Evolutionary conservation across 2,888 invertebrate genomes (phyloP), one percentile per base, ranked within the genome.

Genomic region (Drosophila robusta): DNA sequence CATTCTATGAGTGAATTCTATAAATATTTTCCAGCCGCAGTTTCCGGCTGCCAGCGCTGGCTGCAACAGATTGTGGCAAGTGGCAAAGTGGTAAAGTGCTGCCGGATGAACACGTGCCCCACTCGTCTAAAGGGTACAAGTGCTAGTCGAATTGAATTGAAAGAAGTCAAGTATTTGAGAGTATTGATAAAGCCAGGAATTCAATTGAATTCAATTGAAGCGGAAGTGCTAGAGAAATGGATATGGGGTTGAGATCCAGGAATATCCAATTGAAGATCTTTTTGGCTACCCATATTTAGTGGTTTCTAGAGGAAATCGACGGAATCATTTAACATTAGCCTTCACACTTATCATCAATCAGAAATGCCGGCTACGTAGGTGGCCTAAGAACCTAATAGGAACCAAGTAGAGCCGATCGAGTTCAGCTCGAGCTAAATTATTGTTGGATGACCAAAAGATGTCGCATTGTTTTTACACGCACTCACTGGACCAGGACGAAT

Each of bases 41-140:
- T 57, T 58, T 77, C 74, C 74, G 77, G 72, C 41, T 2, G 14
- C 8, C 6, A 29, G 0, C 6, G 29, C 2, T 9, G 29, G 29
- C 9, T 18, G 55, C 55, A 34, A 4, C 12, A 41, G 57, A 73
- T 58, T 47, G 69, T 0, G 55, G 75, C 75, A 75, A 75, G 75
- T 78, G 78, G 57, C 38, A 52, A 32, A 38, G 49, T 22, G 26
- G 64, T 24, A 49, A 57, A 70, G 54, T 70, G 56, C 39, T 29
- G 75, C 56, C 61, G 77, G 77, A 72, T 62, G 77, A 65, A 80
- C 77, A 78, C 77, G 80, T 77, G 80, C 72, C 57, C 32, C 55
- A 42, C 2, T 38, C 11, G 18, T 4, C 41, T 39, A 45, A 45
- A 26, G 36, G 36, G 14, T 24, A 38, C 49, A 49, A 70, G 63